Evolutionary conservation across 2,797 vertebrate genomes (phyloP), one percentile per base, ranked within the genome.

Genomic region (Valencia hispanica): DNA sequence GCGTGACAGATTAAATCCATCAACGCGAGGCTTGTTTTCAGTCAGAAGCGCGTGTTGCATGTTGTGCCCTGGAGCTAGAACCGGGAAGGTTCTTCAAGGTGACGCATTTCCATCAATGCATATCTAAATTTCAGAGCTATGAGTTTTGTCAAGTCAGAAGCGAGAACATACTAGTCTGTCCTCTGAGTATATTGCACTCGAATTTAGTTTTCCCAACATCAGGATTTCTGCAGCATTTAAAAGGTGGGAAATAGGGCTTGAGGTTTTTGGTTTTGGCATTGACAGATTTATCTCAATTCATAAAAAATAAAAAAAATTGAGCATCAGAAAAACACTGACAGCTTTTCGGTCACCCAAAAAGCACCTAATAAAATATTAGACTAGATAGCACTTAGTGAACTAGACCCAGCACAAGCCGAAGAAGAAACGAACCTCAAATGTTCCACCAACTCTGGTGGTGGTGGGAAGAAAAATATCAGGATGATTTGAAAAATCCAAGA

Each of bases 301-400:
- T 85, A 32, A 5, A 30, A 66, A 41, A 66, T 81, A 53, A 63
- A 78, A 77, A 43, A 65, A 82, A n/a, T 77, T 68, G 3, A 48
- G 81, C 50, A 82, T 74, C 53, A 59, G 69, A 41, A 51, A 81
- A 87, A 85, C 50, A 84, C 48, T 51, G 45, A 74, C 55, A 45
- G 53, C 27, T 77, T 77, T 79, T 22, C 77, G 69, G 80, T 86
- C 82, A 77, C 75, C 79, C 74, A 30, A 83, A 30, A 71, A 80
- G 74, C 86, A 72, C 72, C 72, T 82, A 43, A 78, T 70, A 77
- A 87, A 83, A 82, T 75, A 65, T 65, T 25, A 82, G 78, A 88
- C 78, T 79, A 14, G 30, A 86, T 57, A 25, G 73, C 74, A 86
- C 69, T 85, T 72, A 66, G 87, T 32, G 73, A 70, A 87, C 71